These are phyloP conservation scores for Eledona agricola DNA, from an alignment of 2,888 invertebrate species.

Conservation along the genomic window DNA sequence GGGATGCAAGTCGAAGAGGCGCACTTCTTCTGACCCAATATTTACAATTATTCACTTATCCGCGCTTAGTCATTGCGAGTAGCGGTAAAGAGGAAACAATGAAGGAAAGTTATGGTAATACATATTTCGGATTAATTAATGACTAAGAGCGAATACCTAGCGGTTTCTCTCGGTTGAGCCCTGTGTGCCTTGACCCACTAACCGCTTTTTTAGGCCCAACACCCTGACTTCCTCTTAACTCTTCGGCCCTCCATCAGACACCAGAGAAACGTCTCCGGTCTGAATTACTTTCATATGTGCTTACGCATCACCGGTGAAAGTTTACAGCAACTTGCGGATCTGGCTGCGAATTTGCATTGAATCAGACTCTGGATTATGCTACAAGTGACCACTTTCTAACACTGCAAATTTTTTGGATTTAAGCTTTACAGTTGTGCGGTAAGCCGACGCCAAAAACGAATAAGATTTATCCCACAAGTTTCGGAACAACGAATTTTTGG, in stretches of 20 bases:
- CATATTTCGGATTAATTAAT: slow-evolving; percentile 24
- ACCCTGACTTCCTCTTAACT: not conserved
- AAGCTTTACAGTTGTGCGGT: no score
- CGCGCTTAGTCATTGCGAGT: slow-evolving; percentile 10
- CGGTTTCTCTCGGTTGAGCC: slow-evolving; percentile 13
- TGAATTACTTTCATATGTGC: slow-evolving; percentile 44
- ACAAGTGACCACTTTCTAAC: no score
- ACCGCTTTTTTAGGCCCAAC: slow-evolving; percentile 25
- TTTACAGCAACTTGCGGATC: slow-evolving; percentile 28
- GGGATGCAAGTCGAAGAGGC: not conserved
- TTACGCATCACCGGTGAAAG: slow-evolving; percentile 41
- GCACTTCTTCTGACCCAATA: slow-evolving; percentile 11
- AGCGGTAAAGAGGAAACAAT: slow-evolving; percentile 24
- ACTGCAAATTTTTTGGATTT: no score
- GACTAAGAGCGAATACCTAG: slow-evolving; percentile 28
- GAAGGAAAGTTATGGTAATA: slow-evolving; percentile 29
- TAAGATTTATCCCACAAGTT: no score
- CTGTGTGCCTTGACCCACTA: slow-evolving; percentile 27
- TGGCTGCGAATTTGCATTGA: slow-evolving; percentile 14
- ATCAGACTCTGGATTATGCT: slow-evolving; percentile 11
- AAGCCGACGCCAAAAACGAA: no score
- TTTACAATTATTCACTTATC: slow-evolving; percentile 14
- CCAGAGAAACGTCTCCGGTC: slow-evolving; percentile 27
- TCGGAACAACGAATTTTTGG: no score
- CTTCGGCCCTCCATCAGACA: slow-evolving; percentile 9